A percentile compares a stretch with the other conserved stretches of the same genome.
phyloP scores from a whole-genome alignment of 2,113 vertebrate species.

The Oncorhynchus tshawytscha region DNA sequence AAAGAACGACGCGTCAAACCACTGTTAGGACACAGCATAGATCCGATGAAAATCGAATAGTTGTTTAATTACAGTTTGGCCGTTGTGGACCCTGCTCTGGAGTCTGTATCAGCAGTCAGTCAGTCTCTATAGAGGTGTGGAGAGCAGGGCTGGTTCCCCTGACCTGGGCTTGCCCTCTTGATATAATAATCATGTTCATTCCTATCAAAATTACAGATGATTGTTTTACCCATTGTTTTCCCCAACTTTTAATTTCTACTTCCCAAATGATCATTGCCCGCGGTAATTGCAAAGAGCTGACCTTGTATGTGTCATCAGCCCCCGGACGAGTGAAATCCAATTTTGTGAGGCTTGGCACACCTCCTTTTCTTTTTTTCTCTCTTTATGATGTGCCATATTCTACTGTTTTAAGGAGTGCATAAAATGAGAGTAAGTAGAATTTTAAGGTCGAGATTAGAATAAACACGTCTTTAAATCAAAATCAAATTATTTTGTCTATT shows the following conservation, averaged over 20 bases:
- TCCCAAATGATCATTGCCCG: constrained; percentile 94
- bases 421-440: constrained; percentile 64
- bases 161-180: constrained; percentile 73
- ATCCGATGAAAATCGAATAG: constrained; percentile 75
- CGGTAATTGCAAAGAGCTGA: constrained; percentile 92
- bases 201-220: constrained; percentile 81
- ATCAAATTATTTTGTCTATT: constrained; percentile 76
- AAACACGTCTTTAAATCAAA: constrained; percentile 76
- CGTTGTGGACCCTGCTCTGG: constrained; percentile 4
- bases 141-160: constrained; percentile 22
- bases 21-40: constrained; percentile 67
- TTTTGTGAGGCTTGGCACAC: constrained; percentile 40
- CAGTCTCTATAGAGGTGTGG: too few relatives aligned
- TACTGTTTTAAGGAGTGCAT: constrained; percentile 3
- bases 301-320: constrained; percentile 82
- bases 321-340: constrained; percentile 57
- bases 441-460: constrained; percentile 72
- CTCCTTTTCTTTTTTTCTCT: neutral
- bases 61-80: constrained; percentile 46
- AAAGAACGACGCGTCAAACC: constrained; percentile 70
- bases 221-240: constrained; percentile 93
- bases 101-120: neutral
- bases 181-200: constrained; percentile 86
- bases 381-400: constrained; percentile 56
- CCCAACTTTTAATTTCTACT: constrained; percentile 95